Conservation (phyloP, 2,113 vertebrate genomes). For the Notothenia rossii region DNA sequence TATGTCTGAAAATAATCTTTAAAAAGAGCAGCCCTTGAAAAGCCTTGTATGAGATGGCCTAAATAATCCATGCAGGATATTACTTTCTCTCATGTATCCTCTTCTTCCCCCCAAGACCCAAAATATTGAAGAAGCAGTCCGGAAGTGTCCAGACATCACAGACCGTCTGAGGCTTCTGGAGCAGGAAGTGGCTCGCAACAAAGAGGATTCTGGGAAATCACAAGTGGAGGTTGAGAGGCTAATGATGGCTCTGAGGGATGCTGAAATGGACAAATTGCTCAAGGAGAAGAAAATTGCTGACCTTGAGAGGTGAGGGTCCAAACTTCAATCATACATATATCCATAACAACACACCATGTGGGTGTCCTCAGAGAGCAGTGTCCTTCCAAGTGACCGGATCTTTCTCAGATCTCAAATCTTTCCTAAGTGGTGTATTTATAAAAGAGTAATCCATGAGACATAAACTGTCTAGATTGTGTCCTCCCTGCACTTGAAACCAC, state of each 20-base stretch:
- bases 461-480: conserved; percentile 73
- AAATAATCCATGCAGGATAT: not conserved
- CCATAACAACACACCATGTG: conserved; percentile 31
- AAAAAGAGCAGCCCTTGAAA: not conserved
- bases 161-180: conserved; percentile 93
- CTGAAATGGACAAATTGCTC: conserved; percentile 92
- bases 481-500: conserved; percentile 70
- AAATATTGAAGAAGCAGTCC: conserved; percentile 88
- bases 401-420: conserved; percentile 51
- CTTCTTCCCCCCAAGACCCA: conserved; percentile 80
- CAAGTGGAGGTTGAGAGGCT: conserved; percentile 94
- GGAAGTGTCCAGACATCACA: conserved; percentile 90
- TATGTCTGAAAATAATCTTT: not conserved
- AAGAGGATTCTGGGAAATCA: conserved; percentile 92
- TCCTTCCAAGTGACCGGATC: conserved; percentile 50
- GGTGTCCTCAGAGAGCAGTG: conserved; percentile 42
- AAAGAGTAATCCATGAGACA: conserved; percentile 64
- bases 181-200: conserved; percentile 92
- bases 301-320: conserved; percentile 90
- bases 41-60: not conserved
- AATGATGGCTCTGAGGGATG: conserved; percentile 91
- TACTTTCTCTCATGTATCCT: conserved; percentile 32
- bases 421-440: conserved; percentile 72
- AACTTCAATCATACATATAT: conserved; percentile 11
- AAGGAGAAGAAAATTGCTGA: conserved; percentile 95